phyloP scores from a whole-genome alignment of 2,113 vertebrate species.

The Ictidomys tridecemlineatus region DNA sequence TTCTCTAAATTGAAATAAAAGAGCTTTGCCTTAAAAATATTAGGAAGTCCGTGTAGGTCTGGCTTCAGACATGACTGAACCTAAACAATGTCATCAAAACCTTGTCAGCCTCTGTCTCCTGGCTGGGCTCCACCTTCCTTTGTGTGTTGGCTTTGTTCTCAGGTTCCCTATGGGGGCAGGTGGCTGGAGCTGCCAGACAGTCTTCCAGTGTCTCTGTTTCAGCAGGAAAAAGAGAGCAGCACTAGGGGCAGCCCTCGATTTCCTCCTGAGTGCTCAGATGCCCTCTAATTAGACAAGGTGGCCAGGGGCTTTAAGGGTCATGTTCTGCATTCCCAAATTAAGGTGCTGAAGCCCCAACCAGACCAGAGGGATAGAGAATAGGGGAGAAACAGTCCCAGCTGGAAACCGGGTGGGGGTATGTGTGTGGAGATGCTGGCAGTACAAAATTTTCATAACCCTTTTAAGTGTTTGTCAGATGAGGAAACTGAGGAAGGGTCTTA shows the following conservation, averaged over 20 bases:
- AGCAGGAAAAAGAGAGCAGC: slow-evolving; percentile 11
- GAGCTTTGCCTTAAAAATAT: background rate
- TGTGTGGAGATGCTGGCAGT: background rate
- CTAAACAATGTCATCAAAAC: background rate
- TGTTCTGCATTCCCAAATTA: background rate
- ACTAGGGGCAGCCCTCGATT: background rate
- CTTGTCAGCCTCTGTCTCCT: background rate
- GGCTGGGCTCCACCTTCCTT: slow-evolving; percentile 18
- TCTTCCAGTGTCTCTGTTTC: slow-evolving; percentile 29
- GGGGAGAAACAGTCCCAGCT: background rate
- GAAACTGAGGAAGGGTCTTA: background rate
- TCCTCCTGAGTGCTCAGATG: slow-evolving; percentile 38
- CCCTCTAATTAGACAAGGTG: background rate
- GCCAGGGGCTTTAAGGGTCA: background rate
- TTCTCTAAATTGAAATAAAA: slow-evolving; percentile 67
- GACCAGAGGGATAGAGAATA: background rate
- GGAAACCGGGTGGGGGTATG: background rate
- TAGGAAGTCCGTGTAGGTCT: background rate
- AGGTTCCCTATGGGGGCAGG: background rate
- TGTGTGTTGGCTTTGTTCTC: slow-evolving; percentile 56
- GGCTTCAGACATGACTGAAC: background rate
- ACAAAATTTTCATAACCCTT: background rate
- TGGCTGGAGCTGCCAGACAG: background rate
- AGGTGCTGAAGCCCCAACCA: background rate
- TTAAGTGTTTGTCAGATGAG: background rate